phyloP scores from a whole-genome alignment of 2,113 vertebrate species.

The Herpailurus yagouaroundi region DNA sequence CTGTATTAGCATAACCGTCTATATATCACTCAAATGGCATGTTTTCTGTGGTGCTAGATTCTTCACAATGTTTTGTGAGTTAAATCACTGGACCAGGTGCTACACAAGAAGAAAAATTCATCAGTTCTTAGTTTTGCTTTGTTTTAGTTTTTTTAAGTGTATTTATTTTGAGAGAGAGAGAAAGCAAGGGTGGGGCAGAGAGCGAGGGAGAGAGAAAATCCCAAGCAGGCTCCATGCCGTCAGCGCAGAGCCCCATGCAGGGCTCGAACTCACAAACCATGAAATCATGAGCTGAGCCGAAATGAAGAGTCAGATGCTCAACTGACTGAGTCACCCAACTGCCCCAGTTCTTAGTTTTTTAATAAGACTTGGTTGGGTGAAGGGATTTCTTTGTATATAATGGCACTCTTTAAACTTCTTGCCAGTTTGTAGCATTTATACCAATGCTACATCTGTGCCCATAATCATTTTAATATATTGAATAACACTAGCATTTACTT shows the following conservation, averaged over 20 bases:
- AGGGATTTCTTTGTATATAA: not conserved
- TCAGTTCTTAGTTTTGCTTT: not conserved
- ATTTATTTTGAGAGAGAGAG: no score
- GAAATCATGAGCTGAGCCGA: no score
- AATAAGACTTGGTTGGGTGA: not conserved
- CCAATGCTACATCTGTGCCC: not conserved
- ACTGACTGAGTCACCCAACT: no score
- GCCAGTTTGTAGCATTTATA: not conserved
- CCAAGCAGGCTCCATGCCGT: no score
- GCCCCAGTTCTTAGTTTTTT: not conserved
- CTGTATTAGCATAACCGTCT: not conserved
- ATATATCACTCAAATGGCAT: not conserved
- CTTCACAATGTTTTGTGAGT: not conserved
- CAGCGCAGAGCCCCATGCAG: no score
- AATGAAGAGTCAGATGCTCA: no score
- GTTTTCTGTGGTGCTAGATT: not conserved
- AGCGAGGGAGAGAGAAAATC: no score
- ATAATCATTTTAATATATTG: not conserved
- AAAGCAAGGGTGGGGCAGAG: no score
- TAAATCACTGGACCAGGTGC: not conserved
- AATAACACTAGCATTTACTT: not conserved
- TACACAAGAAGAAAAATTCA: not conserved
- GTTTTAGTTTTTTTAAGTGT: not conserved
- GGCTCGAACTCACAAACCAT: no score
- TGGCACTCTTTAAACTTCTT: not conserved